Evolutionary conservation across 2,888 invertebrate genomes (phyloP).

Genomic region (Drosophila infuscata): DNA sequence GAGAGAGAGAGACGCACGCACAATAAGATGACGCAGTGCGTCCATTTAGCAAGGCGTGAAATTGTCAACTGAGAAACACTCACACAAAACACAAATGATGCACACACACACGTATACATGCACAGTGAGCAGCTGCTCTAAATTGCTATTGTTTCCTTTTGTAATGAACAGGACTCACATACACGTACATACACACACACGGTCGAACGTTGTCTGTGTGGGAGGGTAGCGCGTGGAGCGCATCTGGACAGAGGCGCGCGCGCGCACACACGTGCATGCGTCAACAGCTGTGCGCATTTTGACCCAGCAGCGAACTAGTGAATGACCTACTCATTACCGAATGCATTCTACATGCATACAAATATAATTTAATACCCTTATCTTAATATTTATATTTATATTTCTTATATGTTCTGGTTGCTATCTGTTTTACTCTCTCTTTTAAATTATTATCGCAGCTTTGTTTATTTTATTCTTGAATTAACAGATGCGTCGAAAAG

Average conservation of each 20-base stretch:
- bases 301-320: background rate
- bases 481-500: background rate
- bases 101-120: slow-evolving; percentile 4
- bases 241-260: background rate
- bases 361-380: background rate
- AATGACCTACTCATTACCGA: background rate
- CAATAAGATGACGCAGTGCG: slow-evolving; percentile 38
- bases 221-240: background rate
- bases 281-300: background rate
- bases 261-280: background rate
- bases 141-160: slow-evolving; percentile 49
- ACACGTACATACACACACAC: slow-evolving; percentile 15
- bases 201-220: background rate
- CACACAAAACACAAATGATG: slow-evolving; percentile 14
- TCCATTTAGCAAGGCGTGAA: slow-evolving; percentile 61
- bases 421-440: background rate
- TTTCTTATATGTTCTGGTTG: background rate
- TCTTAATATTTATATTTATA: background rate
- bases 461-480: background rate
- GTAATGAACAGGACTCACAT: slow-evolving; percentile 41
- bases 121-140: slow-evolving; percentile 51
- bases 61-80: slow-evolving; percentile 54
- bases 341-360: background rate
- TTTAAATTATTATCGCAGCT: background rate
- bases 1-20: background rate